A percentile compares a stretch with the other conserved stretches of the same genome.
These are phyloP conservation scores for Hydriomena furcata DNA, from an alignment of 2,888 invertebrate genomes.

Conservation along the genomic window DNA sequence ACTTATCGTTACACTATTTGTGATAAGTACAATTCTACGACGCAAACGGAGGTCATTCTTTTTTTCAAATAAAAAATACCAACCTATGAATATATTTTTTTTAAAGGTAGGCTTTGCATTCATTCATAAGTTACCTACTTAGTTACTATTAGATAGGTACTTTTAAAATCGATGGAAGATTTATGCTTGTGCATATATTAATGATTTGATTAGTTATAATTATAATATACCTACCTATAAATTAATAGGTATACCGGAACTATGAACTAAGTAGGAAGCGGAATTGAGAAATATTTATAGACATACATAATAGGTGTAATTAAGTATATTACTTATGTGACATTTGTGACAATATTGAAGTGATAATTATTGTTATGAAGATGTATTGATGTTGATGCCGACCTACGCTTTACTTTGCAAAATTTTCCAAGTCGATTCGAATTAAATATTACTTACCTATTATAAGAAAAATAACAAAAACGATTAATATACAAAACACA, in stretches of 20 bases:
- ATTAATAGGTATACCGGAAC: constrained; percentile 32
- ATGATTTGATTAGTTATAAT: constrained; percentile 3
- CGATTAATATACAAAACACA: too few species aligned
- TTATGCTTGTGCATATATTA: not conserved
- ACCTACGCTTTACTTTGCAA: not conserved
- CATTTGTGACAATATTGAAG: constrained; percentile 24
- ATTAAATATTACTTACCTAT: too few species aligned
- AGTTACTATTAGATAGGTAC: too few species aligned
- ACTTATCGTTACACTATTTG: too few species aligned
- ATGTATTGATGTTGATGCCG: not conserved
- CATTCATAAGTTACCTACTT: too few species aligned
- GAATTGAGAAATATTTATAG: constrained; percentile 27
- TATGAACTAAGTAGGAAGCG: constrained; percentile 36
- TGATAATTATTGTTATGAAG: constrained; percentile 12
- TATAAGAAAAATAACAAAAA: too few species aligned
- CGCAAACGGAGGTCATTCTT: too few species aligned
- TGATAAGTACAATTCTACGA: too few species aligned
- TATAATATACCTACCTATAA: constrained; percentile 4
- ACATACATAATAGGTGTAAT: constrained; percentile 25
- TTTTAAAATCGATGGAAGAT: not conserved
- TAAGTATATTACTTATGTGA: constrained; percentile 14
- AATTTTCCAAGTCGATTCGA: too few species aligned
- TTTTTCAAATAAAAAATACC: too few species aligned
- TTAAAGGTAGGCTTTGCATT: too few species aligned
- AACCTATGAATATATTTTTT: too few species aligned